phyloP scores from a whole-genome alignment of 2,113 vertebrate genomes.

The Crocuta crocuta region DNA sequence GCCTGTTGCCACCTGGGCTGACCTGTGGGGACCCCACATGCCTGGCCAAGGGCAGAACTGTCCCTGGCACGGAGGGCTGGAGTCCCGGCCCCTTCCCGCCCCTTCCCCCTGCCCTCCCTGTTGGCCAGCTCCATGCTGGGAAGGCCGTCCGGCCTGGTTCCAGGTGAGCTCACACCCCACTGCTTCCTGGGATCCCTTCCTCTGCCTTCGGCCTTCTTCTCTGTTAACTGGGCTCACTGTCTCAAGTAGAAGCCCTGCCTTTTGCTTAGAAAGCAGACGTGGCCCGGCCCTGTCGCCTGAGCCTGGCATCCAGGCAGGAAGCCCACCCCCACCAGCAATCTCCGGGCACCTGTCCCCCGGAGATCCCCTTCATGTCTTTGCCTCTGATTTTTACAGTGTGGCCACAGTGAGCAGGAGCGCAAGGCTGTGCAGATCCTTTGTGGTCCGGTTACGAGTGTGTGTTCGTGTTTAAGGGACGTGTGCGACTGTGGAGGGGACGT shows the following conservation, averaged over 20 bases:
- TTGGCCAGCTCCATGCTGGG: neutral
- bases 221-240: neutral
- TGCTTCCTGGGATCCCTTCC: neutral
- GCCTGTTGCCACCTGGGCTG: neutral
- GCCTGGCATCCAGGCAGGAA: neutral
- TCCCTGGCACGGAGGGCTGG: neutral
- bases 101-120: neutral
- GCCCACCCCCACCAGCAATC: neutral
- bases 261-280: neutral
- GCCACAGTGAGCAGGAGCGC: neutral
- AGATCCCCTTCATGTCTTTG: neutral
- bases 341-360: neutral
- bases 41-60: neutral
- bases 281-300: neutral
- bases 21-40: neutral
- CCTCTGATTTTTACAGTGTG: neutral
- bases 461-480: constrained; percentile 17
- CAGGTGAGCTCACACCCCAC: neutral
- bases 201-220: neutral
- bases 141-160: neutral
- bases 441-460: neutral
- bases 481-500: neutral
- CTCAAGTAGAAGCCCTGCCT: neutral
- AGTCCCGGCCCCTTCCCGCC: neutral
- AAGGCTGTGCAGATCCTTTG: neutral